Base-by-base conservation (phyloP, 1,140 invertebrate genomes). In the Zaprionus camerounensis region DNA sequence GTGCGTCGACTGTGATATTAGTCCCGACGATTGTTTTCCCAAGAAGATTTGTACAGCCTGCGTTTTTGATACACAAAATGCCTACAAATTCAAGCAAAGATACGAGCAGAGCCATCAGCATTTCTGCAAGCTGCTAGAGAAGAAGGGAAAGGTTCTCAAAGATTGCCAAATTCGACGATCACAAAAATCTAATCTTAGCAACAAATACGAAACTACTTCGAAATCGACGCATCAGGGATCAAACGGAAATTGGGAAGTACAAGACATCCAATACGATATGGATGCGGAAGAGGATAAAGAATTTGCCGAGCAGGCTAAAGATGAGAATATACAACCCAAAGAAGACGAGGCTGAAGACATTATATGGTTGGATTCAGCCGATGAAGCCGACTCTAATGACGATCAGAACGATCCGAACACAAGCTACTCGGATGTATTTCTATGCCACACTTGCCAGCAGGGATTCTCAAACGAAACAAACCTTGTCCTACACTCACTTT, bases 401-500 rank as follows among this genome's bases (percentile, higher is more conserved):
- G n/a, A 17, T n/a, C 41, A 17, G 5, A 44, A 44, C 7, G n/a
- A 44, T 46, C 7, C 41, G n/a, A 46, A 17, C n/a, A 17, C 41
- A 17, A 17, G 41, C n/a, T 46, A 46, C n/a, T 46, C 41, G n/a
- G 41, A 46, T 7, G 41, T 46, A 9, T 46, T 46, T 17, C n/a
- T 17, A 3, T 46, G 41, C n/a, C n/a, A 46, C 41, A 46, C 41
- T 3, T 46, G 41, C 41, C n/a, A 17, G 2, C n/a, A 46, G 17
- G 41, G 41, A 98, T 97, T 78, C 95, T 99, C 82, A 1, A 51
- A 24, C 20, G 17, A 24, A 11, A 51, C 22, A 5, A 51, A 51
- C 3, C 46, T 51, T 0, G 12, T 51, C 11, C 20, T 51, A 13
- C 46, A 51, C n/a, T 51, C 22, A 3, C 46, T 51, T 11, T 12